Evolutionary conservation across 2,888 invertebrate species (phyloP), one percentile per base, ranked within the genome.

Genomic region (Teinopalpus imperialis): DNA sequence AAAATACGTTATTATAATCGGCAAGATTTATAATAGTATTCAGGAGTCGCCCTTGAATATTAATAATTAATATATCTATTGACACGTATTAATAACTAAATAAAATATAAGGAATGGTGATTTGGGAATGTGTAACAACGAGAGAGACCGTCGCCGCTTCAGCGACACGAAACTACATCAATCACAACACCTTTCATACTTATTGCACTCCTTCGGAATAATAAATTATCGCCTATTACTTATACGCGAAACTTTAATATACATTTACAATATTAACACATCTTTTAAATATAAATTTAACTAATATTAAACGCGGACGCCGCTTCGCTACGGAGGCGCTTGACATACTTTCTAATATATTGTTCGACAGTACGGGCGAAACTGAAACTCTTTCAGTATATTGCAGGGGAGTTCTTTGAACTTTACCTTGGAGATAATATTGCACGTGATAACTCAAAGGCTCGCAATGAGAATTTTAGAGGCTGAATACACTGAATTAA

Each of bases 211-310:
- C 83, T 77, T 83, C 81, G 68, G 76, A 81, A 81, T 80, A 61
- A 63, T 66, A 81, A 82, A 79, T 79, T 80, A 82, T 77, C 81
- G 75, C 75, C 74, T 79, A 81, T 77, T 69, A 77, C 73, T 74
- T 79, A 76, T 61, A 72, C 67, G 76, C 77, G 81, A 79, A 74
- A 29, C 20, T 69, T 66, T 57, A 77, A 80, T 81, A 83, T 81
- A 86, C 81, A 86, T 87, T 83, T 86, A 82, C 83, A 86, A 81
- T 86, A 85, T 86, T 80, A 86, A 83, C 85, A 83, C 79, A 81
- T 85, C 72, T 44, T 45, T 81, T 79, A 75, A 81, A 81, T 85
- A 83, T 82, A 80, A 85, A 85, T 87, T 87, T 81, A 79, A 81
- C 86, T 88, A 87, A 81, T 77, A 64, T 67, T 62, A 54, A 68